Evolutionary conservation across 2,888 invertebrate genomes (phyloP).

Genomic region (Pterostichus madidus): DNA sequence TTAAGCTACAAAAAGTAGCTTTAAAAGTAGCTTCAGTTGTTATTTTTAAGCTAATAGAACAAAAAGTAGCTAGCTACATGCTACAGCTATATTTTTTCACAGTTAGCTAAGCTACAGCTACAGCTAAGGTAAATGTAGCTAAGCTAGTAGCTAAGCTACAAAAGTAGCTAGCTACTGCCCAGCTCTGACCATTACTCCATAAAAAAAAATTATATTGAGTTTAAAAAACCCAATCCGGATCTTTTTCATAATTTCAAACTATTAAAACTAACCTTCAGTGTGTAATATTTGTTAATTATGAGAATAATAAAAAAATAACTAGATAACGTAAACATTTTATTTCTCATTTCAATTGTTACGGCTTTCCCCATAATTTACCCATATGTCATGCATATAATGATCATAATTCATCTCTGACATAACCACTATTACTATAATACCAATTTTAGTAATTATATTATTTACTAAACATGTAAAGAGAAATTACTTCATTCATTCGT

Average conservation of each 20-base stretch:
- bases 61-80: no score
- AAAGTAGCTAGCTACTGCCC: no score
- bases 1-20: no score
- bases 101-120: no score
- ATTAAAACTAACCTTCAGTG: constrained; percentile 20
- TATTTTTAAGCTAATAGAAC: no score
- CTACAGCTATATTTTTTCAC: no score
- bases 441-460: constrained; percentile 9
- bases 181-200: no score
- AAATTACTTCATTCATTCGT: constrained; percentile 26
- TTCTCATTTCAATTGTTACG: constrained; percentile 23
- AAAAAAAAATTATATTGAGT: no score
- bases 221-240: neutral
- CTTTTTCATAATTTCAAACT: constrained; percentile 9
- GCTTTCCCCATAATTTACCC: constrained; percentile 48
- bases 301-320: neutral
- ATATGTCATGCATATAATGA: constrained; percentile 31
- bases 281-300: constrained; percentile 9
- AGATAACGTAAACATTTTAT: neutral
- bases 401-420: constrained; percentile 14
- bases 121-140: no score
- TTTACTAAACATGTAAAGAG: constrained; percentile 25
- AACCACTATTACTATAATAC: constrained; percentile 8
- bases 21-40: no score
- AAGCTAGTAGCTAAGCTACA: no score